Percentiles rank a stretch among this genome's conserved stretches.
phyloP scores from a whole-genome alignment of 2,888 invertebrate species.

The Diplazon laetatorius region DNA sequence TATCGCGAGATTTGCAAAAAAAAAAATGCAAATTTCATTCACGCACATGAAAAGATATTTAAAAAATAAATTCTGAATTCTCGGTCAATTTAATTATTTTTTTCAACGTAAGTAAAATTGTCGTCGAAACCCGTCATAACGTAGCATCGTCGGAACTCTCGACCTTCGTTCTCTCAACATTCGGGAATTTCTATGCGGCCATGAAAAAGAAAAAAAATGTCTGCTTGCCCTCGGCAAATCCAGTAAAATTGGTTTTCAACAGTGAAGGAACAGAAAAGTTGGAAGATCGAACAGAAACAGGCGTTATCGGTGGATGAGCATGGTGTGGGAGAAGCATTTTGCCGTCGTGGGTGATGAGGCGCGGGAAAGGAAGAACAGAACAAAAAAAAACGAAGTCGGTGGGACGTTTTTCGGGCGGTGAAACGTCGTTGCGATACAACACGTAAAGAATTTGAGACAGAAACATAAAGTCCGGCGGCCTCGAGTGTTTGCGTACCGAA shows the following conservation, averaged over 20 bases:
- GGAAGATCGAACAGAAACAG: not conserved
- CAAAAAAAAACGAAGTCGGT: not conserved
- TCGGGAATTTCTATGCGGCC: no score
- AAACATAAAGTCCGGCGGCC: constrained; percentile 79
- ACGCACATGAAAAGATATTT: not conserved
- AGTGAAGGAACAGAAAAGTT: not conserved
- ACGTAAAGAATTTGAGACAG: constrained; percentile 81
- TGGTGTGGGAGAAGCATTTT: not conserved
- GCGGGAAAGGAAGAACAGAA: not conserved
- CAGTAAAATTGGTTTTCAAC: no score
- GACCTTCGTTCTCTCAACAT: no score
- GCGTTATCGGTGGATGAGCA: not conserved
- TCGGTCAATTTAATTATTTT: not conserved
- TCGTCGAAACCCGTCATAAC: no score
- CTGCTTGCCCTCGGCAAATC: not conserved
- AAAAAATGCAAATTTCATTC: no score
- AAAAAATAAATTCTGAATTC: no score
- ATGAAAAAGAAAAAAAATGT: no score
- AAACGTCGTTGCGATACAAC: constrained; percentile 67
- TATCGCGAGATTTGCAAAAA: no score
- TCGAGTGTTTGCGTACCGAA: constrained; percentile 78
- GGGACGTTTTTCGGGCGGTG: not conserved
- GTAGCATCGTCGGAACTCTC: no score
- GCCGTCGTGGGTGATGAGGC: not conserved
- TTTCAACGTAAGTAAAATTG: not conserved